Base-by-base conservation (phyloP, 2,113 vertebrate genomes). In the Odontesthes bonariensis region DNA sequence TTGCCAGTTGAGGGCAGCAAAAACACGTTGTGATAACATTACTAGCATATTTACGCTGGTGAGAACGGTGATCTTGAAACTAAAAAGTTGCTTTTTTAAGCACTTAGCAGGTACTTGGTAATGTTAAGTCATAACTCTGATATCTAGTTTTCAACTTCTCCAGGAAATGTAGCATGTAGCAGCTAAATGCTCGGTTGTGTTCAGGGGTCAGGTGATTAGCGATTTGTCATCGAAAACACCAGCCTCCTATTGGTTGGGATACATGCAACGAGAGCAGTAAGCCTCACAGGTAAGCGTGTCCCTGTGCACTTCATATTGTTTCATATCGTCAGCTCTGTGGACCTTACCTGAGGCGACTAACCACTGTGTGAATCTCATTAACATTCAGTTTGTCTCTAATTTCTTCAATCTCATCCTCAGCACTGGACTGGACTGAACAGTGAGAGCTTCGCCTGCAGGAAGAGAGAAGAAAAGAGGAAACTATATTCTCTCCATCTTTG, bases 351-450 rank as follows among this genome's bases (percentile, higher is more conserved):
- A 97, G 92, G 49, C 84, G 92, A 9, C 81, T 38, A n/a, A 94
- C 92, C 40, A 96, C 93, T 47, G 94, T 86, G 27, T 96, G 92
- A 57, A 97, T 94, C 79, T 91, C 67, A 31, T 59, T 79, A 70
- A 95, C 56, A 8, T 95, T 95, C 77, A 97, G 85, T 27, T 94
- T 94, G 73, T 94, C 89, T 73, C 85, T 95, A 68, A 96, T 67
- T 46, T 87, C 56, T 32, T 88, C 84, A 27, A 96, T 86, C 73
- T 95, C 91, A 12, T 92, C 91, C 14, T 78, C 85, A 27, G 80
- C 38, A 4, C 66, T 92, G 55, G 91, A 87, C 63, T 38, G 63
- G n/a, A 77, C 56, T 20, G 87, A 89, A 22, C 70, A 81, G 16
- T 23, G 57, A 0, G 90, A 92, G 32, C 66, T 54, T 0, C 86